phyloP scores from a whole-genome alignment of 2,797 vertebrate genomes.

The Brachyrhaphis roseni region DNA sequence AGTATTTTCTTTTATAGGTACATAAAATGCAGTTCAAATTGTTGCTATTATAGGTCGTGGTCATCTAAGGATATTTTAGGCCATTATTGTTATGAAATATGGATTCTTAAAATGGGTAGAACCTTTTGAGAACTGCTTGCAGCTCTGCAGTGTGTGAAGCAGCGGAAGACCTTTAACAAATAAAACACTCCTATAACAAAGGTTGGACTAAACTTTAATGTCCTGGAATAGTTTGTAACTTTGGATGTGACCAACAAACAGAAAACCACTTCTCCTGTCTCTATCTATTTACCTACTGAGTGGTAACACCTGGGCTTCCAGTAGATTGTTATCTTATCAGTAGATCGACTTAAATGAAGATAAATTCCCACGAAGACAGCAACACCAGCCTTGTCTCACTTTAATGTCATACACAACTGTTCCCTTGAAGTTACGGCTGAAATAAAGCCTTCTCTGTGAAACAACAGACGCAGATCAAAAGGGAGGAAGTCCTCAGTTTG shows the following conservation, averaged over 20 bases:
- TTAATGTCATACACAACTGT: slow-evolving; percentile 34
- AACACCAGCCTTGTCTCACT: slow-evolving; percentile 11
- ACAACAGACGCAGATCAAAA: slow-evolving; percentile 52
- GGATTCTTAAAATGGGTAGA: not conserved
- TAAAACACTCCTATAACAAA: not conserved
- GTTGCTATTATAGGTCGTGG: no score
- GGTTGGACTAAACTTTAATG: not conserved
- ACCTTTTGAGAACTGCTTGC: not conserved
- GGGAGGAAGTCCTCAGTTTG: not conserved
- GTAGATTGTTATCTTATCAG: not conserved
- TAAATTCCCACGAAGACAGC: slow-evolving; percentile 12
- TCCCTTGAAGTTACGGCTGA: slow-evolving; percentile 28
- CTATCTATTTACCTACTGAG: not conserved
- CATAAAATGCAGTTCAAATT: no score
- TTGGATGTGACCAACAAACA: not conserved
- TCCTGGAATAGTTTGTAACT: not conserved
- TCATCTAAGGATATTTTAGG: no score
- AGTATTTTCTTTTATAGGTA: not conserved
- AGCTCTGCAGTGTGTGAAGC: not conserved
- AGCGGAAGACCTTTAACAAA: not conserved
- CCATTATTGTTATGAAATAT: not conserved
- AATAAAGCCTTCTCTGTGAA: slow-evolving; percentile 54
- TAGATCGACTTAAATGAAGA: slow-evolving; percentile 28
- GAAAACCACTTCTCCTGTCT: not conserved
- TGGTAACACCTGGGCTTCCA: not conserved